Evolutionary conservation across 2,797 vertebrate genomes (phyloP).

Genomic region (Cetoscarus ocellatus): DNA sequence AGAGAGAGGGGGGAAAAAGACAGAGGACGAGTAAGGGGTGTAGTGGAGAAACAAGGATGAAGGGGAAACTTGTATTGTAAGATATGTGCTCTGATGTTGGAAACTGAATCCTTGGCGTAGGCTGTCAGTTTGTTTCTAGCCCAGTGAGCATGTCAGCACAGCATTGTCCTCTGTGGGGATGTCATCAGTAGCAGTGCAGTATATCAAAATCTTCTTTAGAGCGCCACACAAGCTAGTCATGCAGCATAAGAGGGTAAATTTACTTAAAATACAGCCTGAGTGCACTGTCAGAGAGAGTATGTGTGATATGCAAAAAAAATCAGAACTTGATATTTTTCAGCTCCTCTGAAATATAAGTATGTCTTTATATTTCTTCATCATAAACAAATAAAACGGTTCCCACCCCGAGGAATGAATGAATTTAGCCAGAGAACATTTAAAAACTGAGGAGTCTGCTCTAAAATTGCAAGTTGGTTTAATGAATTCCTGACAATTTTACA

Average conservation of each 20-base stretch:
- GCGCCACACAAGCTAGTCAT: constrained; percentile 56
- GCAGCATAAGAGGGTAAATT: constrained; percentile 44
- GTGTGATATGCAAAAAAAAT: too few species aligned
- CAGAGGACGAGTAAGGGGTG: constrained; percentile 72
- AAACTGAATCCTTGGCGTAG: constrained; percentile 79
- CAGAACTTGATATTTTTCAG: too few species aligned
- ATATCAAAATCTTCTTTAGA: constrained; percentile 70
- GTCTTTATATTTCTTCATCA: too few species aligned
- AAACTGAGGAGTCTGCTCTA: too few species aligned
- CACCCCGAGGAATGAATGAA: too few species aligned
- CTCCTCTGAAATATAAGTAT: too few species aligned
- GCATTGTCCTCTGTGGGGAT: constrained; percentile 73
- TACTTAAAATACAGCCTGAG: constrained; percentile 18
- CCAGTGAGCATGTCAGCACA: constrained; percentile 77
- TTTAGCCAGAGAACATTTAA: too few species aligned
- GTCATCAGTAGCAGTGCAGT: constrained; percentile 69
- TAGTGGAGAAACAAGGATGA: constrained; percentile 73
- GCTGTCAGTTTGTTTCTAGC: constrained; percentile 80
- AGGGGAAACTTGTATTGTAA: constrained; percentile 74
- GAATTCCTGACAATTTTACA: too few species aligned
- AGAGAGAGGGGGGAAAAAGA: constrained; percentile 51
- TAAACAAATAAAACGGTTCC: too few species aligned
- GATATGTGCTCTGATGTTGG: constrained; percentile 78
- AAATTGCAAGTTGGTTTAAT: too few species aligned
- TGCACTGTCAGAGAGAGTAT: too few species aligned